Evolutionary conservation across 2,113 vertebrate species (phyloP), one percentile per base, ranked within the genome.

Genomic region (Dissostichus mawsoni): DNA sequence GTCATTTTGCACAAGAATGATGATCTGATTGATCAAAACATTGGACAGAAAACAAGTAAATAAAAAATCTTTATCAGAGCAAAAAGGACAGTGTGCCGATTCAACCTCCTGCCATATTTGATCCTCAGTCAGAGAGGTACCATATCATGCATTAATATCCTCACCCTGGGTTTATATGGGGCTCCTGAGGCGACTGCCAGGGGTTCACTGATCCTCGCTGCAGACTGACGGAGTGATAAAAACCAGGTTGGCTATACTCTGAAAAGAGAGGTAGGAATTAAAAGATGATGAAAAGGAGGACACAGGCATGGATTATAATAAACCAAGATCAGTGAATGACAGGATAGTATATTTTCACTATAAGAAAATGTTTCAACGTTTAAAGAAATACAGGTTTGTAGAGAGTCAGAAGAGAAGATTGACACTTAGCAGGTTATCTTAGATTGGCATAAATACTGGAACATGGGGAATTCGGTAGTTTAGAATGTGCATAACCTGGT

Each of bases 221-320:
- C 69, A 94, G 87, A 78, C 87, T 92, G 18, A 93, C 85, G 25
- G 94, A 83, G 67, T 94, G 93, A 86, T 94, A 87, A 63, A 96
- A 95, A 13, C 95, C 78, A 0, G 95, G 82, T 45, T 95, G 95
- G 0, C 91, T 85, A 33, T 95, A 98, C 6, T 98, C 97, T 98
- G 62, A 0, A 59, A 48, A 41, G 41, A 72, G 64, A 80, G 6
- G 68, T 64, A 70, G 48, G 18, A 44, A 70, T 66, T 0, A 58
- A 56, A 50, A 62, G 1, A 56, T 14, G 6, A 3, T 29, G 55
- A 10, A 55, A 4, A 56, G 52, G 5, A 11, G 16, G 11, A 67
- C 7, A 63, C 1, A 25, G n/a, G 8, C 1, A 45, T 6, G 16
- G 13, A 50, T 58, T 73, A 68, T 8, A 74, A 79, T 18, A 65